Conservation (phyloP, 2,113 vertebrate genomes). For the Oncorhynchus mykiss region DNA sequence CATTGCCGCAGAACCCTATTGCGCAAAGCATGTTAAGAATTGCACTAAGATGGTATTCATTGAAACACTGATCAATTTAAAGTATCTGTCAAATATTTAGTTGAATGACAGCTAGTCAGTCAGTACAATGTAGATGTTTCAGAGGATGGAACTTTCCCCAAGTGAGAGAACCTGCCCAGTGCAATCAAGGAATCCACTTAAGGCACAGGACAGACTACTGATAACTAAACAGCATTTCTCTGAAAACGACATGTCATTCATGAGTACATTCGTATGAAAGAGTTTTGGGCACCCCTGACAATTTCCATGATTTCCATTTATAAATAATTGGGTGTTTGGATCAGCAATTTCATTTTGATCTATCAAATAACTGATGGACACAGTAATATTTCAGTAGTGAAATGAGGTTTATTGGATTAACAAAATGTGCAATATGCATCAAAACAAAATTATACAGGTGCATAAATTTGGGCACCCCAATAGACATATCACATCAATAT, state of each 20-base stretch:
- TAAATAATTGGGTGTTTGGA: too few relatives aligned
- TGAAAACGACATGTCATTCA: not conserved
- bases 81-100: constrained; percentile 51
- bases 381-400: too few relatives aligned
- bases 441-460: too few relatives aligned
- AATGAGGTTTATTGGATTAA: too few relatives aligned
- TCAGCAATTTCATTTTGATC: too few relatives aligned
- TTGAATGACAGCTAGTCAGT: constrained; percentile 43
- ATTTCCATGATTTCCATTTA: too few relatives aligned
- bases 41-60: constrained; percentile 65
- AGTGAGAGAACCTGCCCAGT: not conserved
- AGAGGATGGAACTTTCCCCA: not conserved
- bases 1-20: constrained; percentile 36
- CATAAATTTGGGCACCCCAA: too few relatives aligned
- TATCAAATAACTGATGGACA: too few relatives aligned
- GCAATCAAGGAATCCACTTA: not conserved
- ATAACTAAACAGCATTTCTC: not conserved
- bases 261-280: too few relatives aligned
- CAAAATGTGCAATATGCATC: too few relatives aligned
- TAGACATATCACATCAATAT: too few relatives aligned
- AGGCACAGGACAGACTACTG: not conserved
- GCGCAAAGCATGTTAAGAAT: constrained; percentile 61
- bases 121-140: constrained; percentile 22
- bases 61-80: constrained; percentile 46
- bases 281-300: too few relatives aligned